Percentiles rank a stretch among this genome's conserved stretches.
phyloP scores from a whole-genome alignment of 2,888 invertebrate species.

The Dicroscelio sp. region DNA sequence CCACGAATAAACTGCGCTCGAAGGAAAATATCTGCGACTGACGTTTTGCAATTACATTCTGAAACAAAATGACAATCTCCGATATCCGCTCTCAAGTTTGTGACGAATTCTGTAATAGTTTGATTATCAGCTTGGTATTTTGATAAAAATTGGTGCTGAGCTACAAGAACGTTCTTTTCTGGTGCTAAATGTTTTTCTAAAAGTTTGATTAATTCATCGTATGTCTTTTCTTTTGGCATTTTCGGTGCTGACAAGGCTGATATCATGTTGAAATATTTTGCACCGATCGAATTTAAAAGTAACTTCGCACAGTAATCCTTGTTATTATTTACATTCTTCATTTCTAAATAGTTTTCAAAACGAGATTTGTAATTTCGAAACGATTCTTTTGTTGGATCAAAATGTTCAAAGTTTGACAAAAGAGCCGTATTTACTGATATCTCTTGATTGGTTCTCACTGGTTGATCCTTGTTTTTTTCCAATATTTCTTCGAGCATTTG shows the following conservation, averaged over 20 bases:
- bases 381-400: constrained; percentile 45
- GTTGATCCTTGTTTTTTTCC: not conserved
- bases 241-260: constrained; percentile 45
- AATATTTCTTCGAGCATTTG: not conserved
- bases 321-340: constrained; percentile 29
- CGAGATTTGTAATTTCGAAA: constrained; percentile 54
- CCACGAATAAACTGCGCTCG: constrained; percentile 61
- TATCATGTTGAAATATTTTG: constrained; percentile 51
- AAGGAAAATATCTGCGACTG: constrained; percentile 54
- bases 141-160: constrained; percentile 66
- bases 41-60: not conserved
- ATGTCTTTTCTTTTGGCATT: constrained; percentile 20
- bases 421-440: constrained; percentile 34
- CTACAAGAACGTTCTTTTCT: constrained; percentile 45
- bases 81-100: constrained; percentile 7
- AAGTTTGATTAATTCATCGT: constrained; percentile 38
- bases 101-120: constrained; percentile 52
- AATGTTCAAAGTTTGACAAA: constrained; percentile 49
- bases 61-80: constrained; percentile 42
- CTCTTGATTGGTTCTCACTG: not conserved
- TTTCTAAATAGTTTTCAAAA: constrained; percentile 53
- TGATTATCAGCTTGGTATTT: constrained; percentile 58
- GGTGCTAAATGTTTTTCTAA: constrained; percentile 52
- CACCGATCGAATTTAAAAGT: constrained; percentile 55
- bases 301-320: constrained; percentile 59